Conservation (phyloP, 2,888 invertebrate genomes). For the Panzeria rudis region DNA sequence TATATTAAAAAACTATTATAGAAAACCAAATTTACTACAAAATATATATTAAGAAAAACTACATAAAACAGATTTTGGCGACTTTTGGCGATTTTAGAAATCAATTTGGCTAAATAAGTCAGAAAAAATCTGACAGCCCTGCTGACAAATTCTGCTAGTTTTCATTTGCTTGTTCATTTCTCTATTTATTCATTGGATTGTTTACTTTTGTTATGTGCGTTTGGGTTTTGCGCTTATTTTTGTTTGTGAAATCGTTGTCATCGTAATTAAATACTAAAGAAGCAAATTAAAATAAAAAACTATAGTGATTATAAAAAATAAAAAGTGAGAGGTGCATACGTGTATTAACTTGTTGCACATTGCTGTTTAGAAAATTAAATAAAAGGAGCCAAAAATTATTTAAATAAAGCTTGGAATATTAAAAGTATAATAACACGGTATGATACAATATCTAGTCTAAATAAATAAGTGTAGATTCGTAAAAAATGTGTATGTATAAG, state of each 20-base stretch:
- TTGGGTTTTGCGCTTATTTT: slow-evolving; percentile 36
- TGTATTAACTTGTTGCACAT: slow-evolving; percentile 11
- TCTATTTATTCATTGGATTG: slow-evolving; percentile 49
- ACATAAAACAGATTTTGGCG: no score
- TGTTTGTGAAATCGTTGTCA: slow-evolving; percentile 22
- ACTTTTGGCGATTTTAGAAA: no score
- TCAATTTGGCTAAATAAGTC: no score
- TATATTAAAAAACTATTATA: no score
- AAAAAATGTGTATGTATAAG: not conserved
- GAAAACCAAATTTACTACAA: no score
- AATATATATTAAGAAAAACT: no score
- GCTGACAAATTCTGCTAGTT: no score
- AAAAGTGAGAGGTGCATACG: slow-evolving; percentile 15
- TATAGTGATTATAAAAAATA: slow-evolving; percentile 7
- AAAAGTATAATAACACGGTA: not conserved
- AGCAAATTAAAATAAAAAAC: slow-evolving; percentile 2
- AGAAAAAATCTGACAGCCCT: no score
- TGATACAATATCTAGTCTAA: no score
- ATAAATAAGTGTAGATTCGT: not conserved
- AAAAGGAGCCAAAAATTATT: no score
- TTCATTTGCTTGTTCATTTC: slow-evolving; percentile 17
- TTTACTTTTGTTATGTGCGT: slow-evolving; percentile 50
- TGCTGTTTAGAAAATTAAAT: not conserved
- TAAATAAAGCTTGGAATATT: not conserved
- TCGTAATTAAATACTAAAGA: slow-evolving; percentile 40